A percentile compares a stretch with the other conserved stretches of the same genome.
Conservation (phyloP, 2,113 vertebrate species). For the Pangasianodon gigas region DNA sequence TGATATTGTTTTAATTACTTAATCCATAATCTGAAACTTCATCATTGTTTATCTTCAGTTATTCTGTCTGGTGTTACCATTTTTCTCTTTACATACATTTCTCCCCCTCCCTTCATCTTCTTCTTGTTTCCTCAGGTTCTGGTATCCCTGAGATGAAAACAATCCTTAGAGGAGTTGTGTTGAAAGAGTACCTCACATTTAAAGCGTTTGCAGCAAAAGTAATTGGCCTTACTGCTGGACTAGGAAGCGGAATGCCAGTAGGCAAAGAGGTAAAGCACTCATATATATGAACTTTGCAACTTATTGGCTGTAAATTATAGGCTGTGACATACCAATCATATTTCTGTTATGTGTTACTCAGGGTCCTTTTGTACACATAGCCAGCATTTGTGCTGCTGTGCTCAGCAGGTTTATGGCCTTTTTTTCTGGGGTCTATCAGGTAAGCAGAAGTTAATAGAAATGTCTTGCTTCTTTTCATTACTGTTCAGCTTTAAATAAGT, state of each 20-base stretch:
- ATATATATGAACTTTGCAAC: neutral
- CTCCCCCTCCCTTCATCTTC: neutral
- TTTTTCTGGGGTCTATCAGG: constrained; percentile 89
- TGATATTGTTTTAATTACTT: neutral
- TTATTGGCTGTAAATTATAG: neutral
- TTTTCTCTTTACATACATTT: no score
- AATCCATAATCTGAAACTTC: neutral
- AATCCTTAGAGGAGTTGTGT: constrained; percentile 89
- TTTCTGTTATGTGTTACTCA: constrained; percentile 56
- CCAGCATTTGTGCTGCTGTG: constrained; percentile 92
- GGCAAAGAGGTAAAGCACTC: constrained; percentile 87
- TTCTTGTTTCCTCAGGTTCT: constrained; percentile 72
- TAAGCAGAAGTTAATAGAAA: constrained; percentile 69
- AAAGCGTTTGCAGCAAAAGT: constrained; percentile 92
- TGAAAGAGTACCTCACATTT: constrained; percentile 91
- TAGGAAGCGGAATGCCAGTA: constrained; percentile 92
- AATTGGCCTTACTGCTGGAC: constrained; percentile 85
- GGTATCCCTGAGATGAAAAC: constrained; percentile 95
- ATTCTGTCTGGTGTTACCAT: no score
- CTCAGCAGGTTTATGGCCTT: constrained; percentile 91
- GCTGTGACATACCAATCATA: neutral
- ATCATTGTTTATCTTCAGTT: neutral
- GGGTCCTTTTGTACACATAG: constrained; percentile 96
- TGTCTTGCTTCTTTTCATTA: neutral
- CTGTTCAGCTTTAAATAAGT: neutral